phyloP scores from a whole-genome alignment of 2,888 invertebrate species.

The Brenthis hecate region DNA sequence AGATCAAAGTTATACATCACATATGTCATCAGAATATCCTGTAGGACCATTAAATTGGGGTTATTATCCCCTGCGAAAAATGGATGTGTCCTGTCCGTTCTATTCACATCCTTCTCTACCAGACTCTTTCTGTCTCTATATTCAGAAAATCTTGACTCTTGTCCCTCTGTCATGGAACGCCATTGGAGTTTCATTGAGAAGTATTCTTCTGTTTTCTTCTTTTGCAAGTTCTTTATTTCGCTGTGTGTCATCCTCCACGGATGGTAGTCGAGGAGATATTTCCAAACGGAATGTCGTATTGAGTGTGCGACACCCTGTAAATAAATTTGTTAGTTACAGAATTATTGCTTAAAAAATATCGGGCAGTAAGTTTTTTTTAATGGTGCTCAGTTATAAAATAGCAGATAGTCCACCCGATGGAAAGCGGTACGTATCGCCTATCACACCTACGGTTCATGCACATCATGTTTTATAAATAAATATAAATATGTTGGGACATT shows the following conservation, averaged over 20 bases:
- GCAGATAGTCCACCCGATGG: too few species aligned
- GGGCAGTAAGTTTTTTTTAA: too few species aligned
- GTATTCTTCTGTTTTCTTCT: constrained; percentile 92
- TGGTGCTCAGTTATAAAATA: too few species aligned
- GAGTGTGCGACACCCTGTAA: constrained; percentile 89
- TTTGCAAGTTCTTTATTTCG: constrained; percentile 86
- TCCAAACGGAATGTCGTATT: constrained; percentile 94
- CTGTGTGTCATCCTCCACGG: constrained; percentile 90
- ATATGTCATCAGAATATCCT: constrained; percentile 98
- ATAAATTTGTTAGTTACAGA: constrained; percentile 9
- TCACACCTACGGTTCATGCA: too few species aligned
- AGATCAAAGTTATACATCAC: constrained; percentile 99
- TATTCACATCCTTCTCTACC: constrained; percentile 98
- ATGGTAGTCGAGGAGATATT: constrained; percentile 94
- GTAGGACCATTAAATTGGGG: constrained; percentile 90
- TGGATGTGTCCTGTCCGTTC: constrained; percentile 95
- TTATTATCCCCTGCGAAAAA: constrained; percentile 98
- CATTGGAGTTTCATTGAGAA: constrained; percentile 98
- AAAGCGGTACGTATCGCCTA: too few species aligned
- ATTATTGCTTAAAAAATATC: neutral
- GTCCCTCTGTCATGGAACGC: constrained; percentile 93
- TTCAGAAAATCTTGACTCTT: constrained; percentile 92
- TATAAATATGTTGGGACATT: too few species aligned
- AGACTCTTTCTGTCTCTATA: constrained; percentile 95
- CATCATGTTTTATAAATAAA: too few species aligned